phyloP scores from a whole-genome alignment of 2,797 vertebrate genomes.

The Acanthopagrus latus region DNA sequence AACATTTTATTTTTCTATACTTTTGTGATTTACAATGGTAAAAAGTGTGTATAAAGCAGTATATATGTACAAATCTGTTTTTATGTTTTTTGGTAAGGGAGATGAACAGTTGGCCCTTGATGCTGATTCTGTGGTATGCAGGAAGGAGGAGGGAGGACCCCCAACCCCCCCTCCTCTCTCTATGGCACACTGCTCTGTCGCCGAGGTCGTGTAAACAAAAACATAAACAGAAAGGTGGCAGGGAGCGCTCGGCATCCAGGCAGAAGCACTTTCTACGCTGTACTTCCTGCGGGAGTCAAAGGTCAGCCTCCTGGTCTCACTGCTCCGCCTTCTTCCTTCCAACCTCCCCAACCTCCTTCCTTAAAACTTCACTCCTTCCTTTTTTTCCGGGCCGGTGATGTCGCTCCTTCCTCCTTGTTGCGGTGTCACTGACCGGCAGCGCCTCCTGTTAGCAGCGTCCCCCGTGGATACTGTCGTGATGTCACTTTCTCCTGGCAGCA shows the following conservation, averaged over 20 bases:
- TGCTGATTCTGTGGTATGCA: constrained; percentile 81
- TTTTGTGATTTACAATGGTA: constrained; percentile 85
- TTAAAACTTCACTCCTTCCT: constrained; percentile 44
- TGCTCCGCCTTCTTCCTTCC: constrained; percentile 75
- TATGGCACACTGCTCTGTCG: constrained; percentile 76
- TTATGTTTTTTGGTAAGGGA: constrained; percentile 84
- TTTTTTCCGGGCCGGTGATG: constrained; percentile 56
- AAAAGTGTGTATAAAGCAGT: constrained; percentile 84
- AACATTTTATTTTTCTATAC: constrained; percentile 90
- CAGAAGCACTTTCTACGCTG: constrained; percentile 78
- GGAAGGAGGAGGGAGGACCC: constrained; percentile 73
- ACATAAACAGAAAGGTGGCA: constrained; percentile 65
- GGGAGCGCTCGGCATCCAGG: constrained; percentile 69
- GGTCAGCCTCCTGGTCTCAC: constrained; percentile 70
- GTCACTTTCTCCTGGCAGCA: constrained; percentile 84
- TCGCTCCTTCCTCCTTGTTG: constrained; percentile 68
- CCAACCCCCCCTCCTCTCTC: constrained; percentile 52
- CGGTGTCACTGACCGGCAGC: constrained; percentile 68
- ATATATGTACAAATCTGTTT: constrained; percentile 85
- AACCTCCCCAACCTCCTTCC: constrained; percentile 46
- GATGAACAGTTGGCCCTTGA: constrained; percentile 81
- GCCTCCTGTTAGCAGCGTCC: constrained; percentile 76
- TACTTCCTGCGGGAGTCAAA: constrained; percentile 79
- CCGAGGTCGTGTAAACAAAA: constrained; percentile 56
- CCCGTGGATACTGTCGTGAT: constrained; percentile 82